Percentiles rank a stretch among this genome's conserved stretches.
Evolutionary conservation across 2,797 vertebrate species (phyloP).

Genomic region (Phalloptychus januarius): DNA sequence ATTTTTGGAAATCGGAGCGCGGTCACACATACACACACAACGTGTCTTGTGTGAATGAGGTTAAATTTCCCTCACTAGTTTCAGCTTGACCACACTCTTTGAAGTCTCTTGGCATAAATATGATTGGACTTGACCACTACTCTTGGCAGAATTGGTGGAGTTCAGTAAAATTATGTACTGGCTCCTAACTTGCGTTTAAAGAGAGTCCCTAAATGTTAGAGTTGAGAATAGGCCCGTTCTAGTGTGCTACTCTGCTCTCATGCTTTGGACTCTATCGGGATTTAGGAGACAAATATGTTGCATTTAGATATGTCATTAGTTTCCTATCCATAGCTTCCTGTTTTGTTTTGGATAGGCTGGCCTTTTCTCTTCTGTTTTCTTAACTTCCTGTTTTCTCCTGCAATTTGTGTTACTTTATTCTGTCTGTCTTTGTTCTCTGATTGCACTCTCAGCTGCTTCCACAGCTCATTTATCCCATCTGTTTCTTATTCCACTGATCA

Average conservation of each 20-base stretch:
- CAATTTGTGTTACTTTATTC: neutral
- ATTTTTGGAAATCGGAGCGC: neutral
- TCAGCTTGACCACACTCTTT: neutral
- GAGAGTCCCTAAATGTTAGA: neutral
- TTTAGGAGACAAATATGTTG: neutral
- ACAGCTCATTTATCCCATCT: neutral
- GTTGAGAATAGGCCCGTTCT: neutral
- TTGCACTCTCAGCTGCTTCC: constrained; percentile 2
- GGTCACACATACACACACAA: neutral
- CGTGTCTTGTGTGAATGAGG: neutral
- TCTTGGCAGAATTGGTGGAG: neutral
- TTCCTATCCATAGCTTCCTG: neutral
- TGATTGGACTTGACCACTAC: neutral
- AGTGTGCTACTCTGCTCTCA: neutral
- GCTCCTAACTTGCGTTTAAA: neutral
- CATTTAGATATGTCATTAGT: neutral
- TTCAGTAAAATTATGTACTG: neutral
- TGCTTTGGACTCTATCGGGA: neutral
- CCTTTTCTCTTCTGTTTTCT: neutral
- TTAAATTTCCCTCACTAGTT: neutral
- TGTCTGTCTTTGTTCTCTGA: neutral
- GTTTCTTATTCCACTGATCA: neutral
- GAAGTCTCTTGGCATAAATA: neutral
- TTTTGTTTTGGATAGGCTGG: neutral
- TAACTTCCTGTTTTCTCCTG: neutral